A percentile compares a stretch with the other conserved stretches of the same genome.
Conservation (phyloP, 2,113 vertebrate genomes). For the Chionis minor region DNA sequence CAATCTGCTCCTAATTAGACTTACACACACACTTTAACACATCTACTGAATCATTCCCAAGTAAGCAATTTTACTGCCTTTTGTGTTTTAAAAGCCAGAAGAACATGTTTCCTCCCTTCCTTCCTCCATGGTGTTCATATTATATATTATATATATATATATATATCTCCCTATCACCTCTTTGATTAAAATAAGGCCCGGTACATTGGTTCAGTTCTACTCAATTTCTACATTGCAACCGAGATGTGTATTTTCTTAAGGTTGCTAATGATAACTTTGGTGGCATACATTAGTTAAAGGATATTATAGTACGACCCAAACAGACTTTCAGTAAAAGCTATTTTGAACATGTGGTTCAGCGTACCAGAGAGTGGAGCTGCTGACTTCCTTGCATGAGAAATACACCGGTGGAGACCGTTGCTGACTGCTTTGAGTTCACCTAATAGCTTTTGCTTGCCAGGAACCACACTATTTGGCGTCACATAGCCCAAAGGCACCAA, state of each 20-base stretch:
- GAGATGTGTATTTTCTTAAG: neutral
- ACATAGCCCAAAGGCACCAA: accelerated
- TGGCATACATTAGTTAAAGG: neutral
- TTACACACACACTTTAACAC: neutral
- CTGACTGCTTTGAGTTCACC: neutral
- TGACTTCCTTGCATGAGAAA: neutral
- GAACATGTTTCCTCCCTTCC: neutral
- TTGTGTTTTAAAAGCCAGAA: neutral
- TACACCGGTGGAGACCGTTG: neutral
- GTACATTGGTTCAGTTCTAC: neutral
- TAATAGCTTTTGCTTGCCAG: neutral
- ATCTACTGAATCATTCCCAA: neutral
- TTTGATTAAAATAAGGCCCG: neutral
- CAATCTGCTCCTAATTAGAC: neutral
- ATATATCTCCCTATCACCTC: neutral
- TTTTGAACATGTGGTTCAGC: neutral
- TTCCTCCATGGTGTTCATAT: neutral
- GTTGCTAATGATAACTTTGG: neutral
- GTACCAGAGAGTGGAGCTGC: neutral
- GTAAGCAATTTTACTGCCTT: neutral
- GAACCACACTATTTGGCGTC: neutral
- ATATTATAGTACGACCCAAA: neutral
- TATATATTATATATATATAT: neutral
- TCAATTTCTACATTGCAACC: neutral
- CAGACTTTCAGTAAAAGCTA: neutral